Conservation (phyloP, 2,888 invertebrate genomes). For the Zele albiditarsus region DNA sequence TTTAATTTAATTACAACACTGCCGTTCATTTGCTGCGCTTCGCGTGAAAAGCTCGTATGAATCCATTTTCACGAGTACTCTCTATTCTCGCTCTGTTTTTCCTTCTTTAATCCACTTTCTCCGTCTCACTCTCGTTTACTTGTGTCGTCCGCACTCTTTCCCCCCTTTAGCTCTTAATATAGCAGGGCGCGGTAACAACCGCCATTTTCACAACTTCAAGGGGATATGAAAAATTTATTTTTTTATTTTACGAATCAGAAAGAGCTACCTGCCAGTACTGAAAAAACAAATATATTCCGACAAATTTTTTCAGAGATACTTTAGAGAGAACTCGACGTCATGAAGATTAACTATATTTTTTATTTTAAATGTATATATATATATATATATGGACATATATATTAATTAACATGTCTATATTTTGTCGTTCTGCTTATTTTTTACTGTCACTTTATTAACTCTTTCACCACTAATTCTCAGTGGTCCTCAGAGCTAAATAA, state of each 20-base stretch:
- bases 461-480: background rate
- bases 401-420: background rate
- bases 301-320: background rate
- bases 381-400: background rate
- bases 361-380: background rate
- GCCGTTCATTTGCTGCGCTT: conserved; percentile 44
- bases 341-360: background rate
- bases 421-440: background rate
- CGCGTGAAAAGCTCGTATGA: conserved; percentile 39
- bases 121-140: background rate
- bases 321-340: background rate
- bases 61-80: conserved; percentile 45
- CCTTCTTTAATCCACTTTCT: background rate
- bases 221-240: background rate
- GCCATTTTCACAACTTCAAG: conserved; percentile 37
- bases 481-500: background rate
- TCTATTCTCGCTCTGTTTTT: background rate
- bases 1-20: conserved; percentile 58
- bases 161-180: background rate
- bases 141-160: background rate
- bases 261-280: background rate
- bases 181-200: conserved; percentile 1
- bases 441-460: background rate
- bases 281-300: background rate
- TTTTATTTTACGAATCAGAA: conserved; percentile 14